Base-by-base conservation (phyloP, 2,888 invertebrate species). In the Hirtodrosophila duncani region DNA sequence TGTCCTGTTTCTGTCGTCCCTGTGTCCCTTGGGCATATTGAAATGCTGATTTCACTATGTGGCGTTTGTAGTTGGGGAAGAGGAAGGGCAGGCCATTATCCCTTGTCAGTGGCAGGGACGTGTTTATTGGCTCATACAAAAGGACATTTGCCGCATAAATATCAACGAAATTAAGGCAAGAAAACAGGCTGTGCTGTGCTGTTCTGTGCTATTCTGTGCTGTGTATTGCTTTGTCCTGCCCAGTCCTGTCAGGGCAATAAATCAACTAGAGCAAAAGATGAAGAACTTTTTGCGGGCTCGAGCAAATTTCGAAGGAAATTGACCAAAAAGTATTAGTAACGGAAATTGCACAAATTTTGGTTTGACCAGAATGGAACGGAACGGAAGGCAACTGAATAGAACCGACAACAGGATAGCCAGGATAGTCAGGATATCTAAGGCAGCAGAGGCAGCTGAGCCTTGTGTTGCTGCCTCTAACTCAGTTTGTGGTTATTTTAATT, bases 241-340 rank as follows among this genome's bases (percentile, higher is more conserved):
- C n/a, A n/a, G n/a, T n/a, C n/a, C n/a, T n/a, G 53, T 23, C 53
- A 44, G 44, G 48, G 48, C 56, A 41, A 56, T 56, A 56, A 56
- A 56, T 56, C 56, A 56, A 48, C 56, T 29, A 36, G 56, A 30
- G n/a, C n/a, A n/a, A 56, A 53, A 51, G 36, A 53, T 26, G 44
- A 37, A 33, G 26, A 44, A 21, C 50, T 49, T 52, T 52, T 39
- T 49, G 51, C 41, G 27, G 11, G 39, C 41, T 31, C 55, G 56
- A 46, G 56, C 56, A 56, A 42, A 37, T 57, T 57, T 57, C 57
- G 50, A 69, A 77, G 72, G 75, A 74, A 74, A 74, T 78, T 74
- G 78, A 74, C 63, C 72, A 74, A 74, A 74, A 74, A 74, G 72
- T 74, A 74, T 74, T 74, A 78, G 72, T 78, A 74, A 78, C 67